A percentile compares a stretch with the other conserved stretches of the same genome.
phyloP scores from a whole-genome alignment of 2,113 vertebrate genomes.

The Percina caprodes region DNA sequence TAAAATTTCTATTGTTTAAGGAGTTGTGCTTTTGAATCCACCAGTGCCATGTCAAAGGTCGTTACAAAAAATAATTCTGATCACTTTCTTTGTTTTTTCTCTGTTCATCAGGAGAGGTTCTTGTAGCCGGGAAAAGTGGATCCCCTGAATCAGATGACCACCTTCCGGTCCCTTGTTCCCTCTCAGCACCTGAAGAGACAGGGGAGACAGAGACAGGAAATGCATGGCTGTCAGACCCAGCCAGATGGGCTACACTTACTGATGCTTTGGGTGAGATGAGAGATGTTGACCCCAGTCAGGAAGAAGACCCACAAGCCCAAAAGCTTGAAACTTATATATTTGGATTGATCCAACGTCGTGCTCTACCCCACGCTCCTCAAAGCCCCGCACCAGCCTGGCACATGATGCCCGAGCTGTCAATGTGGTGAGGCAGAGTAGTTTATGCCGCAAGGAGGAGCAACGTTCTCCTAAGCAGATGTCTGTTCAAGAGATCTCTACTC shows the following conservation, averaged over 20 bases:
- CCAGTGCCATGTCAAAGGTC: too few relatives aligned
- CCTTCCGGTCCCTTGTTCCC: constrained; percentile 69
- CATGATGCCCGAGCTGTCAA: constrained; percentile 70
- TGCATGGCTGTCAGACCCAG: constrained; percentile 66
- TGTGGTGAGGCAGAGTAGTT: constrained; percentile 82
- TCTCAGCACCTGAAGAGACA: constrained; percentile 73
- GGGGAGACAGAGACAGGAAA: constrained; percentile 64
- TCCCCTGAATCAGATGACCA: constrained; percentile 45
- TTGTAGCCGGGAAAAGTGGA: constrained; percentile 30
- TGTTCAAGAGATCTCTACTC: constrained; percentile 51
- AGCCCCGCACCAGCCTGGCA: constrained; percentile 84
- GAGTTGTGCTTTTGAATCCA: too few relatives aligned
- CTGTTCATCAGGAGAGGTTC: constrained; percentile 61
- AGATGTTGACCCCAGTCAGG: constrained; percentile 52
- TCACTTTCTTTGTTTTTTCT: constrained; percentile 23
- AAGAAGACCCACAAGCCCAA: constrained; percentile 71
- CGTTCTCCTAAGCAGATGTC: constrained; percentile 48
- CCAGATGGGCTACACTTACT: not conserved
- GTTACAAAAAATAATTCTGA: constrained; percentile 1
- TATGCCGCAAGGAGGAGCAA: constrained; percentile 80
- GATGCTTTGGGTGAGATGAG: constrained; percentile 35
- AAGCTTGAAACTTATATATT: constrained; percentile 87
- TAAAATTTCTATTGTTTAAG: too few relatives aligned
- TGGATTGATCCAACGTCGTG: constrained; percentile 85
- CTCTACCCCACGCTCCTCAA: constrained; percentile 78